Base-by-base conservation (phyloP, 1,140 invertebrate species). In the Pogonomyrmex californicus region DNA sequence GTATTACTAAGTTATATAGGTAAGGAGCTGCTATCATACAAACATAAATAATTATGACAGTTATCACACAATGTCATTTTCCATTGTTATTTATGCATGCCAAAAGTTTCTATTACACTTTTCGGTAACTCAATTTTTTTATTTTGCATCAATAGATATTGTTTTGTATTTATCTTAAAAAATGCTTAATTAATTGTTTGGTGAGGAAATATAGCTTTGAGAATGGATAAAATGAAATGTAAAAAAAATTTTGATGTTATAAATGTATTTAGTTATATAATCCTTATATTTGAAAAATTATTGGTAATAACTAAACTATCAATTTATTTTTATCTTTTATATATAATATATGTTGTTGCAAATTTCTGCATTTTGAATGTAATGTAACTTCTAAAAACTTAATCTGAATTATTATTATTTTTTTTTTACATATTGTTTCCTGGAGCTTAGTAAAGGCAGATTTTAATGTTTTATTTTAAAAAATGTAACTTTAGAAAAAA, bases 1-100 rank as follows among this genome's bases (percentile, higher is more conserved):
- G 99, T 99, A 54, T 96, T 99, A 91, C 97, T 99, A 75, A 99
- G 98, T 96, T 99, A 99, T 96, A 97, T 99, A 93, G 99, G 99
- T 99, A 96, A 98, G 97, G 96, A 33, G 5, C 10, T 14, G 2
- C 12, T 47, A 23, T 47, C 49, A 51, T n/a, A 38, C 12, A 71
- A 33, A 44, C 14, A 7, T 51, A 76, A 10, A n/a, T 49, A 63
- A n/a, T 47, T 63, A 41, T 47, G 30, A 10, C n/a, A 58, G 30
- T 14, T 44, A 2, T 65, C 9, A 65, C 9, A 14, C 44, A 23
- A 36, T 17, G 56, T 4, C 38, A 23, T 44, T 47, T 36, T 49
- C 49, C 1, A 7, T 41, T 47, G 0, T 5, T 23, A 54, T 33
- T 54, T 10, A 33, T 44, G 5, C 12, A 66, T 36, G 30, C 17